Conservation (phyloP, 1,140 invertebrate species). For the Orchesella cincta region DNA sequence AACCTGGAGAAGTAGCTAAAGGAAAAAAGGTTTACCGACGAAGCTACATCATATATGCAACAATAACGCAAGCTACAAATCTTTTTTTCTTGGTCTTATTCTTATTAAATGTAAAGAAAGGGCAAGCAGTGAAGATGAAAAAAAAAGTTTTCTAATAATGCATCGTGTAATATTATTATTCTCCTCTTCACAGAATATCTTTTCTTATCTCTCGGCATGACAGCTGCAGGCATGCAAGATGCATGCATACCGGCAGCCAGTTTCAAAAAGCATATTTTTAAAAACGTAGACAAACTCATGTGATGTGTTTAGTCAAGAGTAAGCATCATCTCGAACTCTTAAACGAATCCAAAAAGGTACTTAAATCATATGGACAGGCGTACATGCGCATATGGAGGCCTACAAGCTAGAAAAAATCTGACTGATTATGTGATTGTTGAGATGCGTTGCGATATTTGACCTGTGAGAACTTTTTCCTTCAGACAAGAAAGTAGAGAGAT, state of each 20-base stretch:
- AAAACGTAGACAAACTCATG: not conserved
- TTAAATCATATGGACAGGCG: not conserved
- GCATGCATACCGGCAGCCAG: not conserved
- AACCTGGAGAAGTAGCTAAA: no score
- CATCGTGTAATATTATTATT: not conserved
- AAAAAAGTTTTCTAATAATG: no score
- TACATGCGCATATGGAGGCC: not conserved
- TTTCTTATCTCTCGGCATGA: constrained; percentile 14
- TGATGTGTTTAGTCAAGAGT: not conserved
- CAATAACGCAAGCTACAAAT: no score
- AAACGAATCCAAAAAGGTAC: not conserved
- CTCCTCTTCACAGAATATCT: not conserved
- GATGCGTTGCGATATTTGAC: not conserved
- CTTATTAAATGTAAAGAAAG: not conserved
- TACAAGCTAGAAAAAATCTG: no score
- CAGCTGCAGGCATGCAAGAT: constrained; percentile 19
- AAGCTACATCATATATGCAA: no score
- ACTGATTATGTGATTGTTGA: not conserved
- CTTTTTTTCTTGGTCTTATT: not conserved
- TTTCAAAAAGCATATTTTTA: not conserved
- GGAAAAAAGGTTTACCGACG: no score
- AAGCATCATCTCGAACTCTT: not conserved
- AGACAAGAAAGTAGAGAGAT: not conserved
- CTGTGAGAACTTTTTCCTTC: constrained; percentile 1
- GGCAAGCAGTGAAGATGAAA: no score